Conservation (phyloP, 2,888 invertebrate genomes). For the Amphiduros pacificus region DNA sequence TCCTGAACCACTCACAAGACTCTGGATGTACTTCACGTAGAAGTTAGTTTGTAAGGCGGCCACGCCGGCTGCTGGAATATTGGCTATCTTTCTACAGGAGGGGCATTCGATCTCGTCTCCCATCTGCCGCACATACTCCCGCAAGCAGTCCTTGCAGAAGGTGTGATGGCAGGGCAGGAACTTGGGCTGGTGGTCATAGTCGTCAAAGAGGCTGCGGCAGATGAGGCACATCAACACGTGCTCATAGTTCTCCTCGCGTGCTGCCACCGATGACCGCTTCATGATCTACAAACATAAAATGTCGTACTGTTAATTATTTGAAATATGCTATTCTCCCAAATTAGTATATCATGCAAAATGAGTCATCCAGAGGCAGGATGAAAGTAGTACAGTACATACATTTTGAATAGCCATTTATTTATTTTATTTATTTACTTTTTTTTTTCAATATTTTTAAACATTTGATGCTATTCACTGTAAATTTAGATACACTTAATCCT, state of each 20-base stretch:
- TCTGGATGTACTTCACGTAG: conserved; percentile 37
- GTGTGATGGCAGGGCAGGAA: conserved; percentile 59
- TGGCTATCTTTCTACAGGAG: conserved; percentile 33
- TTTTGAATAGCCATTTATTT: too few relatives aligned
- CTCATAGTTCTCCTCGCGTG: conserved; percentile 31
- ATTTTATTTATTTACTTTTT: too few relatives aligned
- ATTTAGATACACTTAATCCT: too few relatives aligned
- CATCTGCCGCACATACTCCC: conserved; percentile 37
- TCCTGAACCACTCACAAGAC: conserved; percentile 27
- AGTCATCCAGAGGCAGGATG: too few relatives aligned
- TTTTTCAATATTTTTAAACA: too few relatives aligned
- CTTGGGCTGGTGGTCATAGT: conserved; percentile 54
- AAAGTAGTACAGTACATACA: too few relatives aligned
- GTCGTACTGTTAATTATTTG: too few relatives aligned
- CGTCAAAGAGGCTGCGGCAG: conserved; percentile 55
- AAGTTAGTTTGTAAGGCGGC: conserved; percentile 36
- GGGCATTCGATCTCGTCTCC: conserved; percentile 38
- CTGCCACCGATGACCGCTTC: conserved; percentile 4
- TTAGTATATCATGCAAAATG: too few relatives aligned
- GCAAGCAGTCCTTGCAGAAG: conserved; percentile 56
- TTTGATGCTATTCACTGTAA: too few relatives aligned
- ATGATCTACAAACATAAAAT: conserved; percentile 15
- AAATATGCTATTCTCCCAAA: too few relatives aligned
- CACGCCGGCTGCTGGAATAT: conserved; percentile 34
- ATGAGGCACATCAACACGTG: conserved; percentile 49